A percentile compares a stretch with the other conserved stretches of the same genome.
Evolutionary conservation across 2,888 invertebrate species (phyloP).

Genomic region (Phalera bucephala): DNA sequence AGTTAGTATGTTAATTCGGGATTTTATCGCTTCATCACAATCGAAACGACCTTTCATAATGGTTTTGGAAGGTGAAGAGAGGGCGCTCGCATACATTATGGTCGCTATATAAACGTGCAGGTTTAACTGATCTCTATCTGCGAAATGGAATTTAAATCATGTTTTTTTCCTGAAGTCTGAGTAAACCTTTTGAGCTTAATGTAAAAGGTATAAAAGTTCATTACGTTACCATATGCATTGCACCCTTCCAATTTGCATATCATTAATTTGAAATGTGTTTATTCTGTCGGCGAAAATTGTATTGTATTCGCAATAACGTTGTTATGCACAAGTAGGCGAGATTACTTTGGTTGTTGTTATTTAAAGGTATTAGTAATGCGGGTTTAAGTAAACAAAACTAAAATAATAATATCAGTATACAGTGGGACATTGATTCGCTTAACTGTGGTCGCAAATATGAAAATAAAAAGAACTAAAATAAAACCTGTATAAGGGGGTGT

Average conservation of each 20-base stretch:
- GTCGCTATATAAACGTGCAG: constrained; percentile 22
- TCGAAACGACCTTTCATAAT: constrained; percentile 35
- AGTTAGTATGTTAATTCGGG: constrained; percentile 26
- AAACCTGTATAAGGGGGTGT: constrained; percentile 88
- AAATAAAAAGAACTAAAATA: constrained; percentile 46
- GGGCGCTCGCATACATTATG: constrained; percentile 25
- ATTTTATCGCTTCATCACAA: constrained; percentile 36
- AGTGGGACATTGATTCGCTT: too few species aligned
- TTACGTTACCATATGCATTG: background rate
- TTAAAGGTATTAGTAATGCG: background rate
- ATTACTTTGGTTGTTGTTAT: background rate
- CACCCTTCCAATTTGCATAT: background rate
- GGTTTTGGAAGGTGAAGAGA: constrained; percentile 29
- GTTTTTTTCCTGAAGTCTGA: constrained; percentile 1
- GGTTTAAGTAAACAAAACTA: too few species aligned
- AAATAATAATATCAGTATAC: too few species aligned
- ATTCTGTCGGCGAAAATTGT: background rate
- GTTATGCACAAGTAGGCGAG: background rate
- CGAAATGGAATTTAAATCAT: constrained; percentile 15
- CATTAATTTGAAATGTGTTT: background rate
- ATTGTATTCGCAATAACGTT: background rate
- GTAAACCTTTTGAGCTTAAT: too few species aligned
- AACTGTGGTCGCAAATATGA: constrained; percentile 13
- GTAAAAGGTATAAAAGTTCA: too few species aligned
- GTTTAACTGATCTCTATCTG: constrained; percentile 28